Evolutionary conservation across 2,797 vertebrate genomes (phyloP), one percentile per base, ranked within the genome.

Genomic region (Liparis tanakae): DNA sequence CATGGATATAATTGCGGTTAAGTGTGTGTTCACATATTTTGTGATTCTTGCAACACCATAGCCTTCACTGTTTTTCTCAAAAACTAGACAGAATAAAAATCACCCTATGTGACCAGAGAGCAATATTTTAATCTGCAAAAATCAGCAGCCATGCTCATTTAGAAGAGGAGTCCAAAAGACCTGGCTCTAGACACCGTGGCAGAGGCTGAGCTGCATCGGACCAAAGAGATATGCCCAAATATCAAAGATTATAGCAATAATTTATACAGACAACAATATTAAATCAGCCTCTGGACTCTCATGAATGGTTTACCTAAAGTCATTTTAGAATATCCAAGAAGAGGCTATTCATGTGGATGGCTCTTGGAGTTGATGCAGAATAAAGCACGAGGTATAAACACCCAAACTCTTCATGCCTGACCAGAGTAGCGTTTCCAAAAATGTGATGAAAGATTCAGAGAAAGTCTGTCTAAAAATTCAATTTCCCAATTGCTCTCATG

Each of bases 381-480:
- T 66, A 44, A 67, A 59, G 8, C 3, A n/a, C 6, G 30, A 44
- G 43, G 30, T 67, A 74, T 70, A 57, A 62, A 34, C 18, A 2
- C 13, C 68, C 17, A 67, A 50, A 53, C 25, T 61, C 15, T 22
- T 62, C 34, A 72, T 44, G 36, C 54, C 22, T 48, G 22, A 62
- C 41, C n/a, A 37, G 15, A 55, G 50, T 5, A 20, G 30, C 66
- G 33, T 37, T 57, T 60, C 14, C 68, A 4, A 64, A 68, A 54
- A 67, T 10, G 37, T 43, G 41, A 57, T 61, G 10, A 33, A 51
- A 48, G 73, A 44, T 18, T 10, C 18, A 18, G 17, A 22, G 50
- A 50, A 54, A 33, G 20, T 53, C 30, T 39, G 39, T n/a, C 8
- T 57, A 34, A 44, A 78, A 75, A 74, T 57, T 17, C 15, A 67